These are phyloP conservation scores for Psilanteris sp. DNA, from an alignment of 1,140 invertebrate genomes.

Conservation along the genomic window DNA sequence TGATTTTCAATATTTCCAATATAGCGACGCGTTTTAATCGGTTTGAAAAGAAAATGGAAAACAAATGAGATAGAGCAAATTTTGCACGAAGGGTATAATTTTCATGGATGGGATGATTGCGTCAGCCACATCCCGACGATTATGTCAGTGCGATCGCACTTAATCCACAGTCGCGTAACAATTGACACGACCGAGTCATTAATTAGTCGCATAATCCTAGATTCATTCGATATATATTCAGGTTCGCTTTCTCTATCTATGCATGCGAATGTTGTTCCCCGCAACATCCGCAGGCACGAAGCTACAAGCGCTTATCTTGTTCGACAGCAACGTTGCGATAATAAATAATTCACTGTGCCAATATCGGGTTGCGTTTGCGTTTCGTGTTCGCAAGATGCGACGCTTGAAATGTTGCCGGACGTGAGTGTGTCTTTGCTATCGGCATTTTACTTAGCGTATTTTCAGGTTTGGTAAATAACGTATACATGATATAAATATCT, in stretches of 20 bases:
- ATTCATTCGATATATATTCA: slow-evolving; percentile 53
- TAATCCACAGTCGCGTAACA: slow-evolving; percentile 66
- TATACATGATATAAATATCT: too few species aligned
- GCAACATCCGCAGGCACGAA: slow-evolving; percentile 42
- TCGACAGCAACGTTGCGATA: slow-evolving; percentile 45
- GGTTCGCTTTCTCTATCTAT: slow-evolving; percentile 38
- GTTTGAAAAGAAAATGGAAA: not conserved
- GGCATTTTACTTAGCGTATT: slow-evolving; percentile 2
- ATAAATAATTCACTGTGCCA: slow-evolving; percentile 45
- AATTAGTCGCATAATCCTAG: slow-evolving; percentile 74
- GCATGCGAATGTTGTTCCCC: slow-evolving; percentile 17
- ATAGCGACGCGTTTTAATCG: too few species aligned
- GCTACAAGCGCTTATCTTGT: slow-evolving; percentile 53
- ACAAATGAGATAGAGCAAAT: not conserved
- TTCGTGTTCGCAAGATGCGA: slow-evolving; percentile 33
- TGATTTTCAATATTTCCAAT: too few species aligned
- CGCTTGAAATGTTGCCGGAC: slow-evolving; percentile 26
- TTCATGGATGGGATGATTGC: slow-evolving; percentile 69
- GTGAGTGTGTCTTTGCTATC: slow-evolving; percentile 24
- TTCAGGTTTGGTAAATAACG: too few species aligned
- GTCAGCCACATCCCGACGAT: slow-evolving; percentile 69
- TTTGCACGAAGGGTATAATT: slow-evolving; percentile 62
- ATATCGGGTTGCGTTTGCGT: slow-evolving; percentile 31
- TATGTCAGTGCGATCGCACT: slow-evolving; percentile 72
- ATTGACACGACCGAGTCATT: slow-evolving; percentile 72